Percentiles rank a stretch among this genome's conserved stretches.
phyloP scores from a whole-genome alignment of 2,113 vertebrate genomes.

The Uropsilus gracilis region DNA sequence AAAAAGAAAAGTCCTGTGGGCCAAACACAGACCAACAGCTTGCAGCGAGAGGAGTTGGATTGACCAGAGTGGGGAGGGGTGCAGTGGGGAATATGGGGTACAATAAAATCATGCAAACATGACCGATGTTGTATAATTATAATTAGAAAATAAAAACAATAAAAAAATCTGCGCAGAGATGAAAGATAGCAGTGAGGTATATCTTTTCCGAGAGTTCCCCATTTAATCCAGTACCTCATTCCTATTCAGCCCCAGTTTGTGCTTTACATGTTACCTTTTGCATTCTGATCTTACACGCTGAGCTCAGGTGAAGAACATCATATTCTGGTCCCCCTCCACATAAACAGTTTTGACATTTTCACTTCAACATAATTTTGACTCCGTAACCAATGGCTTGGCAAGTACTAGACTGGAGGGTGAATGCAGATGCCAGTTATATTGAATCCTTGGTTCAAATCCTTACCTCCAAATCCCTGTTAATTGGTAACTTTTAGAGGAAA shows the following conservation, averaged over 20 bases:
- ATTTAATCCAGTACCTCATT: neutral
- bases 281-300: conserved; percentile 8
- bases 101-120: too few relatives aligned
- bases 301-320: neutral
- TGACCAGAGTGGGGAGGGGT: too few relatives aligned
- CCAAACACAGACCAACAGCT: too few relatives aligned
- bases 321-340: neutral
- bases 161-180: too few relatives aligned
- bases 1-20: too few relatives aligned
- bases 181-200: neutral
- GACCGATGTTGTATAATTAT: too few relatives aligned
- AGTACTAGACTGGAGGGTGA: neutral
- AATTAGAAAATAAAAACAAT: too few relatives aligned
- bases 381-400: neutral
- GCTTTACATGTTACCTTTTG: neutral
- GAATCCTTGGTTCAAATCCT: neutral
- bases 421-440: neutral
- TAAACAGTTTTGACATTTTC: neutral
- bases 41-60: too few relatives aligned
- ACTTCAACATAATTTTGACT: neutral
- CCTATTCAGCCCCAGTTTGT: neutral
- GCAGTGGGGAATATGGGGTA: too few relatives aligned
- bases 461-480: neutral
- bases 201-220: neutral
- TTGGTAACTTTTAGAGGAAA: neutral